Evolutionary conservation across 2,797 vertebrate genomes (phyloP), one percentile per base, ranked within the genome.

Genomic region (Tadarida brasiliensis): DNA sequence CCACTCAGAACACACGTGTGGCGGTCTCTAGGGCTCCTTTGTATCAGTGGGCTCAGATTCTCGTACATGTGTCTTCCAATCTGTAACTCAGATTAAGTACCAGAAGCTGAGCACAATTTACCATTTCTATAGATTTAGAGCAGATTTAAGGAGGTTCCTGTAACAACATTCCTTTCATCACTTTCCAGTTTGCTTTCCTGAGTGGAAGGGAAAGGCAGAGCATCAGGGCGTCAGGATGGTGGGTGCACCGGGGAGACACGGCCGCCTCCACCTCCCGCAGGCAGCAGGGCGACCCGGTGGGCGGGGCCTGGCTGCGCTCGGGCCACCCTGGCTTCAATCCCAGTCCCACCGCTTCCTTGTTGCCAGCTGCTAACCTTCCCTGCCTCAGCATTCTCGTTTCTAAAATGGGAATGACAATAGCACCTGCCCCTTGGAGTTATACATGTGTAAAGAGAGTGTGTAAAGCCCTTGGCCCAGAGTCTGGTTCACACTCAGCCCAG

Each of bases 231-330:
- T 30, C 1, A 14, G 16, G 39, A 4, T 0, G 0, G 54, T 0
- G 5, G 78, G 35, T 28, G 65, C 0, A 0, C 22, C 3, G 0
- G 24, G 44, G 17, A 24, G 4, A 20, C 17, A 1, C 5, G 51
- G 28, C 16, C 35, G 71, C n/a, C 57, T 54, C 49, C 17, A 3
- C 28, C 39, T 51, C 73, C 56, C 1, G 0, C 61, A 83, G 56
- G 15, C 68, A 20, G 57, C 44, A 67, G 57, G 28, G 33, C 3
- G 3, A 11, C 67, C 95, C 57, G 10, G 54, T 2, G 24, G 2
- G 20, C 39, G 49, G 30, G 26, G 44, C 11, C 57, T 33, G 56
- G 49, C 9, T 20, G 11, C 20, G 28, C 67, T 70, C 30, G 44
- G 20, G 24, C 14, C 3, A 22, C 4, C 63, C 35, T 16, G 61